Conservation (phyloP, 2,888 invertebrate species). For the Sylvicola fuscatus region DNA sequence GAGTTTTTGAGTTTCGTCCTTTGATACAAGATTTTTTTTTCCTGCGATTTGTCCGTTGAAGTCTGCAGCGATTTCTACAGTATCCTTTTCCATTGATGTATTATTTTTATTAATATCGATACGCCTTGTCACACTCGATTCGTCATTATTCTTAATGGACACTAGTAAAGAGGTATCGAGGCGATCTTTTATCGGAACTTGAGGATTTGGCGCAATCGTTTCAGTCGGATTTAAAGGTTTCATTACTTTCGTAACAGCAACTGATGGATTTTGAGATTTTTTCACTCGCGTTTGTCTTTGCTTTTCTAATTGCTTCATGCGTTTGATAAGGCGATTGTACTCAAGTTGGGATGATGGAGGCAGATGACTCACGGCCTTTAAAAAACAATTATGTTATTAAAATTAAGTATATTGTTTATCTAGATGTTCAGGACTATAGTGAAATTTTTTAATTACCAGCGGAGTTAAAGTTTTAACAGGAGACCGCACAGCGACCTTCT, state of each 20-base stretch:
- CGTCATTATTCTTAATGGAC: too few species aligned
- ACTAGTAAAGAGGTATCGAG: too few species aligned
- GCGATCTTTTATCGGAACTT: too few species aligned
- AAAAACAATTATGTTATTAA: conserved; percentile 3
- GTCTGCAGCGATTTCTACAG: too few species aligned
- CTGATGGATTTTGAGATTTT: background rate
- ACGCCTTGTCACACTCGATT: too few species aligned
- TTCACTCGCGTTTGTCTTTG: conserved; percentile 10
- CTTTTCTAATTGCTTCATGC: conserved; percentile 22
- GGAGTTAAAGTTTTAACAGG: too few species aligned
- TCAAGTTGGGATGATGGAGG: conserved; percentile 22
- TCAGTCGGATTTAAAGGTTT: background rate
- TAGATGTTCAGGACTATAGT: background rate
- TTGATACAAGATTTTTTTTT: too few species aligned
- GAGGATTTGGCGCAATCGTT: background rate
- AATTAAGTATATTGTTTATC: background rate
- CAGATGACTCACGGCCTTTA: conserved; percentile 22
- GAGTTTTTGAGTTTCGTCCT: too few species aligned
- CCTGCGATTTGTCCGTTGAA: too few species aligned
- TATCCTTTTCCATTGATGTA: too few species aligned
- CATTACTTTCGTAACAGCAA: conserved; percentile 1
- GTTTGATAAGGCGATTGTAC: conserved; percentile 19
- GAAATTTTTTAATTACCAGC: background rate
- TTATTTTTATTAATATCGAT: too few species aligned
- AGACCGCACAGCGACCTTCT: too few species aligned